Evolutionary conservation across 2,797 vertebrate genomes (phyloP), one percentile per base, ranked within the genome.

Genomic region (Falco rusticolus): DNA sequence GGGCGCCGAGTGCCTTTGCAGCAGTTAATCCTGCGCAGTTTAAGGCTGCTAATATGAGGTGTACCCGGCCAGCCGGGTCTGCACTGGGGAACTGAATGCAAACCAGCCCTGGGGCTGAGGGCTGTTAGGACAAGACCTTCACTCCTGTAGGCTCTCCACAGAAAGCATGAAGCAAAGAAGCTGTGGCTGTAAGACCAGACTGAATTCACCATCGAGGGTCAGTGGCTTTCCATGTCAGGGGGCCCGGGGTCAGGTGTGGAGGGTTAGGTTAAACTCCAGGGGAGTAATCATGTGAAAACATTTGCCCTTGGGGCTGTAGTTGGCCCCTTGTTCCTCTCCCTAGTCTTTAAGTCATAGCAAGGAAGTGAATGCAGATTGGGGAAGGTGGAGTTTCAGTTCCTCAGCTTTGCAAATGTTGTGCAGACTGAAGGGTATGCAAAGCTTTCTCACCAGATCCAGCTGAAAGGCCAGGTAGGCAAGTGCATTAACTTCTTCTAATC

Each of bases 11-110:
- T 22, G 93, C 88, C 72, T 80, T 54, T 48, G 48, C 96, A 91
- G 91, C 87, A 78, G 83, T 90, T 96, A 91, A 94, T 97, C 94
- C 90, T 84, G 56, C 94, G 96, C 93, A 41, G 88, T 1, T 96
- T 65, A 59, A 95, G 91, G 89, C 93, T 96, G 72, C 95, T 87
- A 53, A 96, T 0, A 61, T 0, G 21, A 95, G 93, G 79, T 63
- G 80, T 78, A 74, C 64, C 87, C 41, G 0, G 45, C 50, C 54
- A 33, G 81, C 77, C 3, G 3, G 53, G 34, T 33, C 79, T 15
- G 13, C 29, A 0, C 20, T 7, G 13, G 54, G 61, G 68, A 78
- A 13, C 68, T 13, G 20, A 83, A 29, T 8, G 8, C 10, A 28
- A 65, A n/a, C 43, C 78, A 53, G 74, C 47, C 43, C 31, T 53